A percentile compares a stretch with the other conserved stretches of the same genome.
Conservation (phyloP, 2,113 vertebrate genomes). For the Chloropsis hardwickii region DNA sequence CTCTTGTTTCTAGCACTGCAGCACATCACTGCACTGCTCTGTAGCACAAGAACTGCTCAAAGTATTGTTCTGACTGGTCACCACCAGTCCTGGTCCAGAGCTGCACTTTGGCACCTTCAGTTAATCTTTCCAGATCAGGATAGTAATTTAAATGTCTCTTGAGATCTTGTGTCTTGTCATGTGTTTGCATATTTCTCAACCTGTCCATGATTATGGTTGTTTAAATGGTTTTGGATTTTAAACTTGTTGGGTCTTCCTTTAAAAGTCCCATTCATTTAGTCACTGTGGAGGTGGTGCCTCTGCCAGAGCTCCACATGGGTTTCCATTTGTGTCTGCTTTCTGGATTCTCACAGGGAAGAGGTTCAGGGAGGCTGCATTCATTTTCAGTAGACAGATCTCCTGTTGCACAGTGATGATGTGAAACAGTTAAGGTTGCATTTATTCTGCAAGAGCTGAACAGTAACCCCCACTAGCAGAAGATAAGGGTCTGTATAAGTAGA, state of each 20-base stretch:
- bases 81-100: conserved; percentile 11
- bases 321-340: background rate
- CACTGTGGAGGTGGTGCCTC: background rate
- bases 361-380: background rate
- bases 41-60: conserved; percentile 13
- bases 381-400: background rate
- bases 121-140: conserved; percentile 58
- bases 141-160: conserved; percentile 62
- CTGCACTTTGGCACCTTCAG: conserved; percentile 48
- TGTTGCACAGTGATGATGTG: background rate
- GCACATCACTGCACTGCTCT: background rate
- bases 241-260: conserved; percentile 48
- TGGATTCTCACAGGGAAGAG: background rate
- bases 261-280: conserved; percentile 31
- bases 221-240: conserved; percentile 54
- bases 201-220: conserved; percentile 47
- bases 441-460: background rate
- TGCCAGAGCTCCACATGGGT: background rate
- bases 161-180: conserved; percentile 57
- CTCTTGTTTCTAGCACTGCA: conserved; percentile 5
- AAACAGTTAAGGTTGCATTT: background rate
- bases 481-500: background rate
- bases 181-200: conserved; percentile 40
- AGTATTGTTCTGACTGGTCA: background rate
- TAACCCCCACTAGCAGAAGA: background rate